Conservation (phyloP, 2,797 vertebrate species). For the Xenentodon cancila region DNA sequence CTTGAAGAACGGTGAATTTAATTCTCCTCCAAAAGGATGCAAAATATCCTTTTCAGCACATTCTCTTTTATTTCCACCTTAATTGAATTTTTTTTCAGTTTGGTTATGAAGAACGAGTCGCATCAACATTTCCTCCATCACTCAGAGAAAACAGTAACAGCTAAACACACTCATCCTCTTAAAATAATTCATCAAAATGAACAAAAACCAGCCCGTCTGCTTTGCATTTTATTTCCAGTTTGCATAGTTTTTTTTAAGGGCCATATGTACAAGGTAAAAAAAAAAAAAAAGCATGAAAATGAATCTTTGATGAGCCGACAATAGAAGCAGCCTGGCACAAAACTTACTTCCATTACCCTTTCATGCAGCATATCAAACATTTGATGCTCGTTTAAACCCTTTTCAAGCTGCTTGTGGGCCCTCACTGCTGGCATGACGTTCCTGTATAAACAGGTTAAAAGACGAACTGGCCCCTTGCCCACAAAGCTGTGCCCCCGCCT, state of each 20-base stretch:
- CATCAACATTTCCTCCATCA: too few species aligned
- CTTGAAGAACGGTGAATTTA: not conserved
- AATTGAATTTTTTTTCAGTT: not conserved
- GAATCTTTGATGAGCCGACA: slow-evolving; percentile 5
- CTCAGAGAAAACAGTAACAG: too few species aligned
- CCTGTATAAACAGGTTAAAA: slow-evolving; percentile 35
- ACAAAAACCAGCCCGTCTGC: not conserved
- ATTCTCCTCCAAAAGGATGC: not conserved
- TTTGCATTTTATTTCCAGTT: not conserved
- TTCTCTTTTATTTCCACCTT: not conserved
- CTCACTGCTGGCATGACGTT: not conserved
- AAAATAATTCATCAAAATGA: too few species aligned
- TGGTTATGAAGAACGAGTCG: too few species aligned
- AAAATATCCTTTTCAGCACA: not conserved
- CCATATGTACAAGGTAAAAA: not conserved
- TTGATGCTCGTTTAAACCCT: slow-evolving; percentile 19
- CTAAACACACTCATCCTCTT: too few species aligned
- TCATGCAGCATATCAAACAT: slow-evolving; percentile 21
- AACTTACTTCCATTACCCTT: slow-evolving; percentile 8
- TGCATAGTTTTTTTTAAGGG: not conserved
- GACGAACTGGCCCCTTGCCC: slow-evolving; percentile 22
- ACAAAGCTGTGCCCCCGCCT: slow-evolving; percentile 7
- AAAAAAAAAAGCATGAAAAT: slow-evolving; percentile 2
- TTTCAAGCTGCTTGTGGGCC: slow-evolving; percentile 18
- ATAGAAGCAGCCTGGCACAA: not conserved